Evolutionary conservation across 2,797 vertebrate species (phyloP).

Genomic region (Masticophis lateralis): DNA sequence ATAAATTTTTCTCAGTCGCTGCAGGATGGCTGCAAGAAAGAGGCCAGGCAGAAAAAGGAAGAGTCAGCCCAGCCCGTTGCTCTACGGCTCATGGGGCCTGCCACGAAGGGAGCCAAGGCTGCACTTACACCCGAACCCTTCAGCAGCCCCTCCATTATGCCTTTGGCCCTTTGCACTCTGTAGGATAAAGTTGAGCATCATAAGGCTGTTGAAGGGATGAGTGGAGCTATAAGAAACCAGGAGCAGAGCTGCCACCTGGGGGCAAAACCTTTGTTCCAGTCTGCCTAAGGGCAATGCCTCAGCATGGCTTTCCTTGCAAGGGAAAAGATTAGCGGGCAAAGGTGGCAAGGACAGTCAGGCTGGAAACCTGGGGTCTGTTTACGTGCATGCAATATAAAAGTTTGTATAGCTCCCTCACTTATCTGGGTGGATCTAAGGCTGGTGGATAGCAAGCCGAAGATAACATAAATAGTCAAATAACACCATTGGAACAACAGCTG

Average conservation of each 20-base stretch:
- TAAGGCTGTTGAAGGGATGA: too few relatives aligned
- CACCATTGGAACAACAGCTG: background rate
- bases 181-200: background rate
- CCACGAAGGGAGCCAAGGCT: too few relatives aligned
- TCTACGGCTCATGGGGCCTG: background rate
- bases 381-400: too few relatives aligned
- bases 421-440: background rate
- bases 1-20: slow-evolving; percentile 92
- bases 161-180: too few relatives aligned
- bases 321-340: background rate
- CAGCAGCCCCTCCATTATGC: background rate
- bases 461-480: background rate
- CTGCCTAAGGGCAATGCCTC: too few relatives aligned
- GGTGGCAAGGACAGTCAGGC: background rate
- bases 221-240: background rate
- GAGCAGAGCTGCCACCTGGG: background rate
- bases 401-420: background rate
- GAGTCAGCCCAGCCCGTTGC: background rate
- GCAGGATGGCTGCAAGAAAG: slow-evolving; percentile 76
- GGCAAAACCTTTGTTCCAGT: background rate
- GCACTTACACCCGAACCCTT: background rate
- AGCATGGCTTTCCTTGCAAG: background rate
- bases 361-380: background rate
- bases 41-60: background rate
- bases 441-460: background rate